These are phyloP conservation scores for Baronia brevicornis DNA, from an alignment of 2,888 invertebrate species.

Conservation along the genomic window DNA sequence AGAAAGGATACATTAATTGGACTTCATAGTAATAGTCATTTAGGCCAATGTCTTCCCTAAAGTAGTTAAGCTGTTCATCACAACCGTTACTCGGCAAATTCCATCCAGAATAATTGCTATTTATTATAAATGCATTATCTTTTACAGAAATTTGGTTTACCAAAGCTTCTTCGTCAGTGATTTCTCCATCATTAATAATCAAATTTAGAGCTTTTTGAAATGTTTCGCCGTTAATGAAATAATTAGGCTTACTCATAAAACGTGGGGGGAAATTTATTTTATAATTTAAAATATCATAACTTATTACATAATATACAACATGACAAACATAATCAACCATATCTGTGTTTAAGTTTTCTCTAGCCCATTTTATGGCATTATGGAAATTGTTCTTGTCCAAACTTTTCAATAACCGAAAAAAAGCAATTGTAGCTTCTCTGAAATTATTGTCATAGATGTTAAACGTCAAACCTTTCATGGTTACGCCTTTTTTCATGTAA, in stretches of 20 bases:
- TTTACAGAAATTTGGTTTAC: conserved; percentile 36
- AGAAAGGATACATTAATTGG: conserved; percentile 75
- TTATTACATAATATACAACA: too few species aligned
- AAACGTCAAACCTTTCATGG: conserved; percentile 54
- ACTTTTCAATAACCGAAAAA: conserved; percentile 59
- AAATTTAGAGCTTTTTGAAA: conserved; percentile 51
- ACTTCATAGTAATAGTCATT: conserved; percentile 76
- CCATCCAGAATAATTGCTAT: conserved; percentile 68
- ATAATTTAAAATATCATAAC: too few species aligned
- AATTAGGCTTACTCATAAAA: conserved; percentile 63
- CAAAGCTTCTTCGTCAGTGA: conserved; percentile 29
- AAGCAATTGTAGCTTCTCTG: conserved; percentile 55
- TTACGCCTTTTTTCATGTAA: conserved; percentile 37
- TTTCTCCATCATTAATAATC: conserved; percentile 31
- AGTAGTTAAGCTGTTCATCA: conserved; percentile 75
- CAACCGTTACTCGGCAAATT: conserved; percentile 59
- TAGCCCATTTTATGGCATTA: conserved; percentile 49
- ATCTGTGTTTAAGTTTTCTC: conserved; percentile 60
- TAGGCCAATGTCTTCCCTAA: conserved; percentile 78
- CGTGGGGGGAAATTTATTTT: conserved; percentile 45
- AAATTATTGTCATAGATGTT: conserved; percentile 64
- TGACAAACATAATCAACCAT: conserved; percentile 64
- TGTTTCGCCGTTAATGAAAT: conserved; percentile 53
- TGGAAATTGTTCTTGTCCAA: conserved; percentile 45
- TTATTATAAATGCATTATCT: conserved; percentile 38